phyloP scores from a whole-genome alignment of 2,888 invertebrate genomes.

The Hyalella azteca region DNA sequence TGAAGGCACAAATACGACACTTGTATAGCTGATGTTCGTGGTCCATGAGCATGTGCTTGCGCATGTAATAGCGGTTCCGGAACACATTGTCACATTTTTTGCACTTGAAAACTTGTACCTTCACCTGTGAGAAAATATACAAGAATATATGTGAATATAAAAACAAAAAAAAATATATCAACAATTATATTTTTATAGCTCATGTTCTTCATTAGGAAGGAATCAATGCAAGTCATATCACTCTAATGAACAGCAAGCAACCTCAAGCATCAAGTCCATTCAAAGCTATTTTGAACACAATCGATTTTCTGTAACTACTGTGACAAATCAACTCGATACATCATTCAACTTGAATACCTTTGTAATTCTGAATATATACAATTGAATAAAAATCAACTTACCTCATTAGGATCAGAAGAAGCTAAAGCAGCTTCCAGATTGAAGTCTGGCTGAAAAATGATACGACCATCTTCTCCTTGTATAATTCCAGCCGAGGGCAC shows the following conservation, averaged over 20 bases:
- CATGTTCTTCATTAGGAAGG: neutral
- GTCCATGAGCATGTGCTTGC: slow-evolving; percentile 57
- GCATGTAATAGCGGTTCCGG: slow-evolving; percentile 53
- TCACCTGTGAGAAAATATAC: neutral
- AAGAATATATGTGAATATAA: neutral
- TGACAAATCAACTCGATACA: too few species aligned
- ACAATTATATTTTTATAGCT: too few species aligned
- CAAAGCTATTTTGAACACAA: too few species aligned
- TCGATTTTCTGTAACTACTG: too few species aligned
- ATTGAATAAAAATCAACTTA: neutral
- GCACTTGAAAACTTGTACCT: slow-evolving; percentile 45
- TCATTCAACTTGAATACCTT: neutral
- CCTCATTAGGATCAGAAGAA: neutral
- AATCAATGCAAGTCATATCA: too few species aligned
- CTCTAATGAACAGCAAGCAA: too few species aligned
- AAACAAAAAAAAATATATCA: neutral
- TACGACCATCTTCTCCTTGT: slow-evolving; percentile 3
- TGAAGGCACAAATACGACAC: slow-evolving; percentile 56
- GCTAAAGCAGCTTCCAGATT: neutral
- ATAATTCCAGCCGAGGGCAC: neutral
- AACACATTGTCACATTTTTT: slow-evolving; percentile 55
- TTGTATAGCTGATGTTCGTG: slow-evolving; percentile 57
- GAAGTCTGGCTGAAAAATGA: slow-evolving; percentile 10
- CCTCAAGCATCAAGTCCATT: too few species aligned
- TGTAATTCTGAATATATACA: neutral